phyloP scores from a whole-genome alignment of 1,140 invertebrate species.

The Ostrea denselamellosa region DNA sequence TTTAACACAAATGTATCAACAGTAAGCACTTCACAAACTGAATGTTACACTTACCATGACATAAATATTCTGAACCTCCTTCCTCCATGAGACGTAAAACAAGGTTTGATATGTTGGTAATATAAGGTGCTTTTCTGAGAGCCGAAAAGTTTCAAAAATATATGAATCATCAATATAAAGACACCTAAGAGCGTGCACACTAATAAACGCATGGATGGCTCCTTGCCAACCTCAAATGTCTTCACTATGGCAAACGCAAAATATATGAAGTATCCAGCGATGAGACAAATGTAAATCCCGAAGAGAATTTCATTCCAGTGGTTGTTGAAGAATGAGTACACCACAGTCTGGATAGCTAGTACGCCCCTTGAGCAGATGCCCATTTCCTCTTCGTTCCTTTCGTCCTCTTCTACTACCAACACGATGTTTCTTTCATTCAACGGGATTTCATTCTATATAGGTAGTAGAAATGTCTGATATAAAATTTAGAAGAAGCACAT shows the following conservation, averaged over 20 bases:
- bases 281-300: constrained; percentile 15
- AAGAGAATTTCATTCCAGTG: background rate
- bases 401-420: background rate
- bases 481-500: background rate
- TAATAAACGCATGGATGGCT: constrained; percentile 47
- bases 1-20: background rate
- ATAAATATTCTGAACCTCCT: background rate
- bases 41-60: background rate
- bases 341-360: background rate
- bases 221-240: constrained; percentile 52
- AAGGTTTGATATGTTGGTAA: background rate
- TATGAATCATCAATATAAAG: background rate
- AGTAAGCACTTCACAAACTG: background rate
- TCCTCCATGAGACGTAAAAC: background rate
- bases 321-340: constrained; percentile 2
- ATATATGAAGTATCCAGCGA: constrained; percentile 48
- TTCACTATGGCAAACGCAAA: constrained; percentile 55
- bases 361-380: background rate
- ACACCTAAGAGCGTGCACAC: constrained; percentile 46
- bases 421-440: background rate
- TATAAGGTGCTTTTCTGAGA: background rate
- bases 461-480: background rate
- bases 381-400: background rate
- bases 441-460: background rate
- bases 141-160: background rate